Evolutionary conservation across 2,113 vertebrate genomes (phyloP).

Genomic region (mouse (Mus musculus)): DNA sequence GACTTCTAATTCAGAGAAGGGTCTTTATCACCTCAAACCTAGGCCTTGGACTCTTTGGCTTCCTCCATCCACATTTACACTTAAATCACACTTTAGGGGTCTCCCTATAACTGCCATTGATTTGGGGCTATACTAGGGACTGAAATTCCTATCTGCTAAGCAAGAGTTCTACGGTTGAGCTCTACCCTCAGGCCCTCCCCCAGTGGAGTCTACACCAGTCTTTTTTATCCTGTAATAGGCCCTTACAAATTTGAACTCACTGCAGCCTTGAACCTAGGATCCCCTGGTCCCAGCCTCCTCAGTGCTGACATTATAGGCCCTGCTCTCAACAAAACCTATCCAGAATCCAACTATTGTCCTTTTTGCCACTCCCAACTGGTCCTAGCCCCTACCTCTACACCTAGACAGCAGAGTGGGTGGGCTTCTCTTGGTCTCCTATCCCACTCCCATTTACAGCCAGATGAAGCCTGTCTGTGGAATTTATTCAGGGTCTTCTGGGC

Average conservation of each 20-base stretch:
- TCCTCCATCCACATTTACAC: background rate
- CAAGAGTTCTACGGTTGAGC: background rate
- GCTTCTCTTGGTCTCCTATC: background rate
- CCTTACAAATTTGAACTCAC: background rate
- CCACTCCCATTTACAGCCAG: background rate
- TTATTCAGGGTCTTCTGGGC: background rate
- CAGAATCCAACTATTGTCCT: background rate
- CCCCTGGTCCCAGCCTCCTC: background rate
- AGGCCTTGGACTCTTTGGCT: accelerated
- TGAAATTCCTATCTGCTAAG: background rate
- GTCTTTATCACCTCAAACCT: accelerated
- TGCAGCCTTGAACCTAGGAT: background rate
- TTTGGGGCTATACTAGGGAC: background rate
- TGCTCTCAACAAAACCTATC: background rate
- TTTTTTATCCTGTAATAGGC: background rate
- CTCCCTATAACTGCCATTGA: background rate
- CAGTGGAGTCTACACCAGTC: background rate
- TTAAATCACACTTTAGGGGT: background rate
- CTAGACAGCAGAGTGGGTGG: background rate
- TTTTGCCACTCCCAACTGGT: no score
- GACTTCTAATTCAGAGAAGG: background rate
- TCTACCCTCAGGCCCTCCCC: background rate
- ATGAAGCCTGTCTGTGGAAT: background rate
- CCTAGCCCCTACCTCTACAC: no score
- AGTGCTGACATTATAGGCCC: background rate